Base-by-base conservation (phyloP, 2,113 vertebrate genomes). In the Epinephelus cyanopodus region DNA sequence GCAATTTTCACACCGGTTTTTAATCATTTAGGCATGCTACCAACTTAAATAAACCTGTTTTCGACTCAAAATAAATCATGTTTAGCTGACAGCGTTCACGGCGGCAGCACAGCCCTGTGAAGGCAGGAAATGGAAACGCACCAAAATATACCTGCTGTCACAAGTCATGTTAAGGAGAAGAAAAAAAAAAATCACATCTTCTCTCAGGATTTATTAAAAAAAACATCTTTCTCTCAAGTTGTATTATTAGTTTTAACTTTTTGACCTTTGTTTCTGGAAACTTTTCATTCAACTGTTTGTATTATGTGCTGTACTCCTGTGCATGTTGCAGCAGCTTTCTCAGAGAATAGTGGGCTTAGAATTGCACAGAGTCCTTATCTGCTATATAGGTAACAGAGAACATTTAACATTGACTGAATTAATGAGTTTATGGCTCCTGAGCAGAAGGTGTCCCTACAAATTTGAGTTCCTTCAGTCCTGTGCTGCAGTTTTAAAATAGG, bases 371-470 rank as follows among this genome's bases (percentile, higher is more conserved):
- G 45, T 37, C 37, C 53, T 71, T 67, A 76, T 81, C 48, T 37
- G 5, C 47, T 2, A 7, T 12, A 45, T 45, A 77, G 68, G 74
- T 56, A 83, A 56, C 27, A 14, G n/a, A 37, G 11, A 64, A 83
- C 47, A 56, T 72, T 77, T 66, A 81, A 78, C 80, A 23, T 68
- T 74, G 45, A 50, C 50, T 52, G 33, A 53, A 56, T 67, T 50
- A 70, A 74, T 61, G 33, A 27, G 19, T 47, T 58, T 25, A 47
- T 54, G 21, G 48, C 23, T 64, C 27, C 23, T 67, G 50, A 64
- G 48, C 27, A 67, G 25, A 27, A 58, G 52, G 17, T 42, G 62
- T 25, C 21, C 19, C 45, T 25, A 6, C 25, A 58, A 70, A 29
- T 64, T 53, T 65, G 3, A 19, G 21, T 42, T 57, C 3, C 25